These are phyloP conservation scores for Microtus montanus DNA, from an alignment of 2,113 vertebrate genomes.

Conservation along the genomic window DNA sequence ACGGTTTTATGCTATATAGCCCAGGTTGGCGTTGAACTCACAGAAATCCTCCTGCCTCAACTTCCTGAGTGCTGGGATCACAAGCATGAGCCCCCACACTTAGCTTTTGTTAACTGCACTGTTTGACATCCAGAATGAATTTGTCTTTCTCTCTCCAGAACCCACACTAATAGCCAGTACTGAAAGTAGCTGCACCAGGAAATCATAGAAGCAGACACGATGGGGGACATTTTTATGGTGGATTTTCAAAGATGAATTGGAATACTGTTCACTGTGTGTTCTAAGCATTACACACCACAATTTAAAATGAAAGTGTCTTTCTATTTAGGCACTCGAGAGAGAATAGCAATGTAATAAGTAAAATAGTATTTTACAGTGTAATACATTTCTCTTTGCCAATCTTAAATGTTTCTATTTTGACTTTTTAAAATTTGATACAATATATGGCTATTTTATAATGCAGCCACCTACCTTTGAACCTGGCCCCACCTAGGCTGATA, in stretches of 20 bases:
- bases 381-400: conserved; percentile 37
- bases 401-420: conserved; percentile 27
- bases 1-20: background rate
- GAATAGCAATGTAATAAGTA: background rate
- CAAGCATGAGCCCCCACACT: too few relatives aligned
- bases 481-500: background rate
- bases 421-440: conserved; percentile 20
- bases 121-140: conserved; percentile 16
- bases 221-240: background rate
- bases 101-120: background rate
- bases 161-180: background rate
- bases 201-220: background rate
- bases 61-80: background rate
- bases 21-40: background rate
- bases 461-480: background rate
- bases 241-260: conserved; percentile 33
- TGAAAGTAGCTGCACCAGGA: background rate
- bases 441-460: background rate
- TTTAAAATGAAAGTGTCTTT: conserved; percentile 4
- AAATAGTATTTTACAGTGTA: background rate
- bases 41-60: background rate
- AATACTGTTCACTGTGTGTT: background rate
- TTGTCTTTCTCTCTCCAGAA: conserved; percentile 33
- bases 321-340: background rate
- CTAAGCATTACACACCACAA: background rate